These are phyloP conservation scores for Periphyllus acericola DNA, from an alignment of 2,888 invertebrate species.

Conservation along the genomic window DNA sequence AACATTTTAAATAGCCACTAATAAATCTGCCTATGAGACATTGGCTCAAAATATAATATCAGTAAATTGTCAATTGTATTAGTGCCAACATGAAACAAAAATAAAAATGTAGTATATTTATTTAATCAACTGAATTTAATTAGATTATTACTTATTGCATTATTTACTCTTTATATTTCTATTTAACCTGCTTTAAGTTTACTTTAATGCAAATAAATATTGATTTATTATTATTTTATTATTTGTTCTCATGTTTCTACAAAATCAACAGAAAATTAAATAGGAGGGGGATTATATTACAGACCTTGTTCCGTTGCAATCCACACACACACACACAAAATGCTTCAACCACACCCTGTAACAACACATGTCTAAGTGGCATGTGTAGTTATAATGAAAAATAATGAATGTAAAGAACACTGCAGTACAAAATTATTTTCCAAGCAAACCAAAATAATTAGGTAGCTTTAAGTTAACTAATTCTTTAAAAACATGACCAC, in stretches of 20 bases:
- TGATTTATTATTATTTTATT: background rate
- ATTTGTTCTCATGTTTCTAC: background rate
- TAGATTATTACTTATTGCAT: background rate
- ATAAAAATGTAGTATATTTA: slow-evolving; percentile 7
- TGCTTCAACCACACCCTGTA: background rate
- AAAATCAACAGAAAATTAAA: background rate
- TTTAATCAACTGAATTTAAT: slow-evolving; percentile 4
- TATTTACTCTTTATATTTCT: background rate
- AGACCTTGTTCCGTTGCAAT: background rate
- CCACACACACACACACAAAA: background rate
- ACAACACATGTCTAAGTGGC: background rate
- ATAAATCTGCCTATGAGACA: slow-evolving; percentile 21
- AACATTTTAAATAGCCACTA: slow-evolving; percentile 34
- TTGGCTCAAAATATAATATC: slow-evolving; percentile 32
- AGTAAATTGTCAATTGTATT: slow-evolving; percentile 32
- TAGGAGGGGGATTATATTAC: background rate
- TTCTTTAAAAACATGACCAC: background rate
- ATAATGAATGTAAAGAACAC: slow-evolving; percentile 20
- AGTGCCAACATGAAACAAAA: slow-evolving; percentile 30
- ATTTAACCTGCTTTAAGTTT: background rate
- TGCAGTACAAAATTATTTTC: background rate
- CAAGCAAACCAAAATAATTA: slow-evolving; percentile 20
- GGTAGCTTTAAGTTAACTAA: background rate
- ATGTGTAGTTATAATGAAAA: background rate
- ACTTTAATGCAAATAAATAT: background rate